Conservation (phyloP, 2,113 vertebrate species). For the Limanda limanda region DNA sequence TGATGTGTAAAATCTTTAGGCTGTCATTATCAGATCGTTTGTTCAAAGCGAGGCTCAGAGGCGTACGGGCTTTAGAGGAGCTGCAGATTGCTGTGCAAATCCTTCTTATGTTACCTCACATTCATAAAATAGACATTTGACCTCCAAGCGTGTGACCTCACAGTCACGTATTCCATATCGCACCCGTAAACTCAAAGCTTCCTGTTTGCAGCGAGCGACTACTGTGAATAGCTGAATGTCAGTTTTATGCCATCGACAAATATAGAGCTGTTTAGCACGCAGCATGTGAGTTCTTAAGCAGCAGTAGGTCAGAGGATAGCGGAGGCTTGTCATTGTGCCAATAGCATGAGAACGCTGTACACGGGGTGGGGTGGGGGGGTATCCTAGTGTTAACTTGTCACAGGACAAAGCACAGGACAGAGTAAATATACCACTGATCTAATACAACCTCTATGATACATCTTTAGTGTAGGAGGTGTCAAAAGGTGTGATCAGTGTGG, state of each 20-base stretch:
- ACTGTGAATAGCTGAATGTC: slow-evolving; percentile 31
- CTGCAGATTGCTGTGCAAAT: slow-evolving; percentile 26
- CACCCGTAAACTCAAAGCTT: slow-evolving; percentile 35
- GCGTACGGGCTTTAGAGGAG: slow-evolving; percentile 44
- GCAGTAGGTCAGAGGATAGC: background rate
- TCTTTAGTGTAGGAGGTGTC: slow-evolving; percentile 4
- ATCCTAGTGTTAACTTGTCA: slow-evolving; percentile 30
- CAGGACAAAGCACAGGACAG: slow-evolving; percentile 30
- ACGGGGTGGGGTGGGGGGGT: too few species aligned
- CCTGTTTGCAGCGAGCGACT: slow-evolving; percentile 33
- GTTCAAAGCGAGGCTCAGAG: slow-evolving; percentile 57
- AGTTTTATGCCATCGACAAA: slow-evolving; percentile 34
- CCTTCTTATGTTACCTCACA: slow-evolving; percentile 34
- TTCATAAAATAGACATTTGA: slow-evolving; percentile 37
- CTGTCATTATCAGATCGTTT: slow-evolving; percentile 67
- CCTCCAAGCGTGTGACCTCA: slow-evolving; percentile 39
- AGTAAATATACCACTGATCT: slow-evolving; percentile 58
- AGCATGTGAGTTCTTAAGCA: slow-evolving; percentile 31
- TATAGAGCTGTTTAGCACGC: slow-evolving; percentile 52
- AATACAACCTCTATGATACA: slow-evolving; percentile 14
- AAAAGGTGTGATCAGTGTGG: slow-evolving; percentile 9
- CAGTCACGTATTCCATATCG: background rate
- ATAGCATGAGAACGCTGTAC: too few species aligned
- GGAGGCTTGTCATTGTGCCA: too few species aligned
- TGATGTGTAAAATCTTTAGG: slow-evolving; percentile 62